Conservation (phyloP, 2,797 vertebrate species). For the Malurus leucopterus region DNA sequence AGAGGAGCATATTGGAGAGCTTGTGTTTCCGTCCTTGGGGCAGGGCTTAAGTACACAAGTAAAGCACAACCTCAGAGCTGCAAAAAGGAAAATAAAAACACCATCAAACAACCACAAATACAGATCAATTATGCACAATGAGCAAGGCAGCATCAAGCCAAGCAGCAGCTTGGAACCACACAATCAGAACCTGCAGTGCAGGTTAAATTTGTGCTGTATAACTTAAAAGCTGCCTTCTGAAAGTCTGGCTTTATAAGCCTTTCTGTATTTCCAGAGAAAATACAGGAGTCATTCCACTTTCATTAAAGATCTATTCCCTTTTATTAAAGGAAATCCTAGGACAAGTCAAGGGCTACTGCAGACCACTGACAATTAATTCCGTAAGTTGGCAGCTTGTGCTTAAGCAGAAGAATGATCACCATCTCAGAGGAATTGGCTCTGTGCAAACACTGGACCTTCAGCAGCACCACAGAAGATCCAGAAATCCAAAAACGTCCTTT, state of each 20-base stretch:
- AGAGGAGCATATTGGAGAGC: background rate
- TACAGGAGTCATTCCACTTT: background rate
- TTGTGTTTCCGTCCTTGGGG: background rate
- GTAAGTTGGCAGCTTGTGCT: background rate
- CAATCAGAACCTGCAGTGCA: background rate
- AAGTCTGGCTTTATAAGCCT: background rate
- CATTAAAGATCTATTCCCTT: background rate
- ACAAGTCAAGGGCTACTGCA: background rate
- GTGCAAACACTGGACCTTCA: background rate
- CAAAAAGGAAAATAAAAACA: background rate
- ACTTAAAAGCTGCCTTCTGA: background rate
- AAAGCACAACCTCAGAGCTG: background rate
- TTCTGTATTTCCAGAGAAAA: background rate
- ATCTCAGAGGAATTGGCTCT: background rate
- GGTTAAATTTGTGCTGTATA: background rate
- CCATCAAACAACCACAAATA: background rate
- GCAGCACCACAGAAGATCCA: background rate
- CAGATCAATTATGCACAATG: fast-evolving
- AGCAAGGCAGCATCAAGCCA: background rate
- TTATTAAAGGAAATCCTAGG: background rate
- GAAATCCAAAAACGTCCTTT: background rate
- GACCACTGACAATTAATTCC: background rate
- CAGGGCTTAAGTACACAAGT: background rate
- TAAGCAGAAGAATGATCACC: background rate
- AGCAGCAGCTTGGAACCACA: background rate